phyloP scores from a whole-genome alignment of 53 echinoderm and acorn worm genomes.

The Crossaster papposus region DNA sequence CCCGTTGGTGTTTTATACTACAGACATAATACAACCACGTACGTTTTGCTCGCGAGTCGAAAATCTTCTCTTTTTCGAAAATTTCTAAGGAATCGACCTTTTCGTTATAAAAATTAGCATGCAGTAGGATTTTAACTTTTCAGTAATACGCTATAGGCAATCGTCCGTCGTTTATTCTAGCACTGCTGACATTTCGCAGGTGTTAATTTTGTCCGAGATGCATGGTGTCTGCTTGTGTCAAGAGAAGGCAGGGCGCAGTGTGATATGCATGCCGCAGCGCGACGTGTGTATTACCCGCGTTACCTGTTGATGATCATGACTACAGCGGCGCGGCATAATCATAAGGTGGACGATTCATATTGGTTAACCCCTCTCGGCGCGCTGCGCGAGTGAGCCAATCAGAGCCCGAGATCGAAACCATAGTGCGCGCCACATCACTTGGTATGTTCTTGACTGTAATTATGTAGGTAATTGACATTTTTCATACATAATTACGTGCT shows the following conservation, averaged over 20 bases:
- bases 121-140: neutral
- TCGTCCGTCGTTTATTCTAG: neutral
- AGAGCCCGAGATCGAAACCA: neutral
- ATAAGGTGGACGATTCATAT: conserved; percentile 48
- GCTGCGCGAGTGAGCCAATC: conserved; percentile 13
- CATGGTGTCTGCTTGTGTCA: neutral
- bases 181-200: too few relatives aligned
- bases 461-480: too few relatives aligned
- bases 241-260: neutral
- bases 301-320: conserved; percentile 41
- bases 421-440: neutral
- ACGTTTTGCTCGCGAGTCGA: too few relatives aligned
- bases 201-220: neutral
- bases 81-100: neutral
- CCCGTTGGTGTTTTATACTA: too few relatives aligned
- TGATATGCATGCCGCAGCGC: neutral
- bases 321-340: conserved; percentile 3
- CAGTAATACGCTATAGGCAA: too few relatives aligned
- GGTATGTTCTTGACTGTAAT: neutral
- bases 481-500: too few relatives aligned
- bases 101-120: neutral
- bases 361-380: conserved; percentile 23
- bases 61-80: neutral
- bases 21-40: too few relatives aligned
- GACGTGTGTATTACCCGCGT: neutral